Evolutionary conservation across 1,140 invertebrate species (phyloP).

Genomic region (Drosophila insularis): DNA sequence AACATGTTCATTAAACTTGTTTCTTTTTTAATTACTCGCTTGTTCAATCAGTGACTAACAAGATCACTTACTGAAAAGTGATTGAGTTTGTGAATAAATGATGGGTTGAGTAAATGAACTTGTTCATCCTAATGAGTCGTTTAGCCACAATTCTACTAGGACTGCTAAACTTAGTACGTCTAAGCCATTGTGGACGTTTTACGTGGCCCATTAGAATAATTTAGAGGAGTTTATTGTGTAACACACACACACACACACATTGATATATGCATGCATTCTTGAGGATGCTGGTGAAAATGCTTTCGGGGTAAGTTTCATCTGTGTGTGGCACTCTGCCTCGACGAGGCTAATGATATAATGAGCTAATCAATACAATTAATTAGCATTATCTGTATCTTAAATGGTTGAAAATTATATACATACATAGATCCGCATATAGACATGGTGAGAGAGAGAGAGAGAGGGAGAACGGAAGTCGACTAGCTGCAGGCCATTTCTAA

Average conservation of each 20-base stretch:
- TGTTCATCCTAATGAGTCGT: too few species aligned
- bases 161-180: neutral
- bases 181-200: neutral
- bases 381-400: conserved; percentile 68
- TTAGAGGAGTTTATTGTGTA: conserved; percentile 1
- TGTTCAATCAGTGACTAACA: too few species aligned
- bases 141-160: too few species aligned
- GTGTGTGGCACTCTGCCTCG: conserved; percentile 22
- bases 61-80: too few species aligned
- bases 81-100: too few species aligned
- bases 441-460: neutral
- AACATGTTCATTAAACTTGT: too few species aligned
- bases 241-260: neutral
- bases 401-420: conserved; percentile 31
- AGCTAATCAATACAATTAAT: conserved; percentile 78
- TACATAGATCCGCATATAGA: neutral
- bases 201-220: neutral
- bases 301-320: conserved; percentile 36
- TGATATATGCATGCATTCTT: neutral
- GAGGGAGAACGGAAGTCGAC: neutral
- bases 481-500: conserved; percentile 2
- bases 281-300: conserved; percentile 38
- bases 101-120: too few species aligned
- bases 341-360: conserved; percentile 69
- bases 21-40: too few species aligned